A percentile compares a stretch with the other conserved stretches of the same genome.
Evolutionary conservation across 2,888 invertebrate genomes (phyloP).

Genomic region (Agrypnus murinus): DNA sequence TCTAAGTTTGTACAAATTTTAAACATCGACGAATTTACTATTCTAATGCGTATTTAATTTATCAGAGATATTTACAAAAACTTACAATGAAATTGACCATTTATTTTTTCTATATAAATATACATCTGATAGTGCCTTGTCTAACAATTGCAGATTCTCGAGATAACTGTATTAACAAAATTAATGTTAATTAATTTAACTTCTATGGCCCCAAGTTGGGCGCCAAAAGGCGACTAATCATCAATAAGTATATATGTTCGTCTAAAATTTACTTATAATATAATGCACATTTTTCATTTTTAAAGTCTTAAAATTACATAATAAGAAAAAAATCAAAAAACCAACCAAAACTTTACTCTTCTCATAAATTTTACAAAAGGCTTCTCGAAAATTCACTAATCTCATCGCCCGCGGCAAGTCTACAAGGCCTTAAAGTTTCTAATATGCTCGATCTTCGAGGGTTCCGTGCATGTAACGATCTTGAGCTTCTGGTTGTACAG

Average conservation of each 20-base stretch:
- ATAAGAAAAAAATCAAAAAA: neutral
- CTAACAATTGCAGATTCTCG: slow-evolving; percentile 57
- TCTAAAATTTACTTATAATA: slow-evolving; percentile 37
- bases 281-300: slow-evolving; percentile 40
- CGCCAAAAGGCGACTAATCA: slow-evolving; percentile 47
- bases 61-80: slow-evolving; percentile 43
- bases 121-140: slow-evolving; percentile 58
- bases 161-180: slow-evolving; percentile 29
- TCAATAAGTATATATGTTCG: slow-evolving; percentile 12
- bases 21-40: slow-evolving; percentile 26
- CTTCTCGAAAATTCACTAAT: slow-evolving; percentile 29
- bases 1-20: slow-evolving; percentile 38
- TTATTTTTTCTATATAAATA: slow-evolving; percentile 65
- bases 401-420: slow-evolving; percentile 20
- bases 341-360: slow-evolving; percentile 16
- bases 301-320: slow-evolving; percentile 18
- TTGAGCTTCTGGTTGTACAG: slow-evolving; percentile 79
- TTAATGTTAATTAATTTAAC: slow-evolving; percentile 29
- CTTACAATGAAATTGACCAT: slow-evolving; percentile 67
- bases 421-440: slow-evolving; percentile 50
- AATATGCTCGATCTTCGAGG: slow-evolving; percentile 72
- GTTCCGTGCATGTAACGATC: slow-evolving; percentile 75
- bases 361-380: slow-evolving; percentile 29
- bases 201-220: slow-evolving; percentile 45
- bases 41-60: slow-evolving; percentile 21